Percentiles rank a stretch among this genome's conserved stretches.
phyloP scores from a whole-genome alignment of 2,888 invertebrate species.

The Ornithoptera alexandrae region DNA sequence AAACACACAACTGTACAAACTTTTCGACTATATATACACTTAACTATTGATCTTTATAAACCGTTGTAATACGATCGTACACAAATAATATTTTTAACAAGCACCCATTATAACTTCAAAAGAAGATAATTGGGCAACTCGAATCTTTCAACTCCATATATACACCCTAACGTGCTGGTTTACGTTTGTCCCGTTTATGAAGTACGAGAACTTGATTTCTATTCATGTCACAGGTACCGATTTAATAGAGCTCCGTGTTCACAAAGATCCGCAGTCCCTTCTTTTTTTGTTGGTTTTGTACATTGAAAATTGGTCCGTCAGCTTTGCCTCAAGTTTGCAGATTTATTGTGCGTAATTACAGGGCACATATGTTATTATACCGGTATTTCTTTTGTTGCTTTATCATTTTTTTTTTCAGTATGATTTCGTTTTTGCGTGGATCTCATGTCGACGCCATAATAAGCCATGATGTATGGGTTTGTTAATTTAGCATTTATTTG shows the following conservation, averaged over 20 bases:
- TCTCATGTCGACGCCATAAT: constrained; percentile 39
- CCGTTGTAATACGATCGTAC: constrained; percentile 15
- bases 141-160: constrained; percentile 30
- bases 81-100: constrained; percentile 27
- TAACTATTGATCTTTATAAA: constrained; percentile 10
- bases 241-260: constrained; percentile 39
- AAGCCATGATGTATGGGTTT: constrained; percentile 39
- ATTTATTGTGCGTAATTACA: constrained; percentile 66
- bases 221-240: constrained; percentile 41
- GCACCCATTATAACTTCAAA: constrained; percentile 37
- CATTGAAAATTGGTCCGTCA: constrained; percentile 49
- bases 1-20: no score
- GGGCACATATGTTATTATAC: constrained; percentile 48
- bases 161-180: constrained; percentile 35
- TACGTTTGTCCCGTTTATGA: constrained; percentile 33
- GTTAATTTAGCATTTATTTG: constrained; percentile 39
- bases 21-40: background rate
- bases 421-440: constrained; percentile 40
- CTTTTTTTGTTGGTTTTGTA: constrained; percentile 38
- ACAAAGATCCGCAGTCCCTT: constrained; percentile 39
- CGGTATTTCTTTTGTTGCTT: constrained; percentile 39
- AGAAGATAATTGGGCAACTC: constrained; percentile 49
- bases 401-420: constrained; percentile 18
- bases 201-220: constrained; percentile 36
- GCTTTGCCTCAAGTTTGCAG: constrained; percentile 41